Evolutionary conservation across 2,113 vertebrate species (phyloP).

Genomic region (Bambusicola thoracicus): DNA sequence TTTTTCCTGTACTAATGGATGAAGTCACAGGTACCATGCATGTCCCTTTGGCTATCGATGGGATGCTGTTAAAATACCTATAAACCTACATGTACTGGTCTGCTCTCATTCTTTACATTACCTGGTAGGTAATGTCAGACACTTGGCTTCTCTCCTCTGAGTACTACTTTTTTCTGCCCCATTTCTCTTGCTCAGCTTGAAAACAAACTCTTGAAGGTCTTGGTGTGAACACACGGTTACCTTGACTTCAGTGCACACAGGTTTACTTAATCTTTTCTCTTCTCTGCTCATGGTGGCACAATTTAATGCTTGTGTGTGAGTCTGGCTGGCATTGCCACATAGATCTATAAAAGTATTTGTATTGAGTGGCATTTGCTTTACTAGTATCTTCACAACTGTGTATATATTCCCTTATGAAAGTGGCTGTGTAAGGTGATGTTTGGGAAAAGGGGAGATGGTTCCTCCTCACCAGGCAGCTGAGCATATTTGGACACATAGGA

Average conservation of each 20-base stretch:
- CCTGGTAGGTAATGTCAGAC: neutral
- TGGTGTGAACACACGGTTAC: neutral
- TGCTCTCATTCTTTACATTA: neutral
- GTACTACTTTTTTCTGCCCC: neutral
- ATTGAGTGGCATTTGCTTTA: neutral
- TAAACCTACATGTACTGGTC: neutral
- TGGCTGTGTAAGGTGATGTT: neutral
- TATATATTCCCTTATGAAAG: rapidly evolving
- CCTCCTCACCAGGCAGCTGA: neutral
- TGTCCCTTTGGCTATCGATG: neutral
- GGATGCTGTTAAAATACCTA: neutral
- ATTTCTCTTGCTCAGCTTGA: neutral
- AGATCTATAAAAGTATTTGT: neutral
- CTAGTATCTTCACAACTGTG: neutral
- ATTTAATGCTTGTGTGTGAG: neutral
- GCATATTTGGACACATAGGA: neutral
- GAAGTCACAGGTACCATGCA: neutral
- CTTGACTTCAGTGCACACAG: neutral
- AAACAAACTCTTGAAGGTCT: neutral
- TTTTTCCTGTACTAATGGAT: neutral
- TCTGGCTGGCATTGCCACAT: neutral
- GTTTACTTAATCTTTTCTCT: neutral
- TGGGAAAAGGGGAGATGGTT: neutral
- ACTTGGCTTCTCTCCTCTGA: neutral
- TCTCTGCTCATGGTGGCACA: neutral